Conservation (phyloP, 2,797 vertebrate genomes). For the Florisuga fusca region DNA sequence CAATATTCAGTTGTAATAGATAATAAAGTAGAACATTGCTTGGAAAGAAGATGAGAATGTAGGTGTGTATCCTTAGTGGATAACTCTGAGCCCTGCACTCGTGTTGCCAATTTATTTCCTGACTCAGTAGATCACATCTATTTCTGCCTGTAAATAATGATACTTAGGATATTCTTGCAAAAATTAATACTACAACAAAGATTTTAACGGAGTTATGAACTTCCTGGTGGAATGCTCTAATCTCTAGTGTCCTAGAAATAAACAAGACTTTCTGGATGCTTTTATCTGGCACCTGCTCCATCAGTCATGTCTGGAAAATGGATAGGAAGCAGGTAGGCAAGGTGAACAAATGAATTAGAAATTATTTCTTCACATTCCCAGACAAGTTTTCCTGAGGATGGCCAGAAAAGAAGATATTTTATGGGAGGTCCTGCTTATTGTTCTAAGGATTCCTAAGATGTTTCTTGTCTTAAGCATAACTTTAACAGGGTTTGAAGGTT, state of each 20-base stretch:
- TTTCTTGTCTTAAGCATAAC: neutral
- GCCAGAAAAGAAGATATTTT: neutral
- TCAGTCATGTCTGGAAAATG: neutral
- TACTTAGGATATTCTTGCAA: neutral
- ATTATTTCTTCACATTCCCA: neutral
- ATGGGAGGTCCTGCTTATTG: neutral
- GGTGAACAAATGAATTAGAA: neutral
- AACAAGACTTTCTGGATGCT: accelerated
- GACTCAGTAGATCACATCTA: neutral
- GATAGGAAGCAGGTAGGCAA: neutral
- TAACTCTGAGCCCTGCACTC: neutral
- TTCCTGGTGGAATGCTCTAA: neutral
- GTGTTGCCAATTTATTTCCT: neutral
- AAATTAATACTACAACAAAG: neutral
- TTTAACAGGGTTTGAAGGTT: neutral
- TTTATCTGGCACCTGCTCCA: accelerated
- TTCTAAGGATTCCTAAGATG: neutral
- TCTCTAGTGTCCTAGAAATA: neutral
- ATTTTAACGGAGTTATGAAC: neutral
- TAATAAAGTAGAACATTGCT: neutral
- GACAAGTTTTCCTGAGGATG: neutral
- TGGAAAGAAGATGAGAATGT: neutral
- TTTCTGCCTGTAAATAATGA: neutral
- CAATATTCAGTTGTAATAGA: neutral
- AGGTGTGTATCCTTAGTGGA: neutral